Evolutionary conservation across 2,888 invertebrate genomes (phyloP).

Genomic region (Eupithecia tripunctaria): DNA sequence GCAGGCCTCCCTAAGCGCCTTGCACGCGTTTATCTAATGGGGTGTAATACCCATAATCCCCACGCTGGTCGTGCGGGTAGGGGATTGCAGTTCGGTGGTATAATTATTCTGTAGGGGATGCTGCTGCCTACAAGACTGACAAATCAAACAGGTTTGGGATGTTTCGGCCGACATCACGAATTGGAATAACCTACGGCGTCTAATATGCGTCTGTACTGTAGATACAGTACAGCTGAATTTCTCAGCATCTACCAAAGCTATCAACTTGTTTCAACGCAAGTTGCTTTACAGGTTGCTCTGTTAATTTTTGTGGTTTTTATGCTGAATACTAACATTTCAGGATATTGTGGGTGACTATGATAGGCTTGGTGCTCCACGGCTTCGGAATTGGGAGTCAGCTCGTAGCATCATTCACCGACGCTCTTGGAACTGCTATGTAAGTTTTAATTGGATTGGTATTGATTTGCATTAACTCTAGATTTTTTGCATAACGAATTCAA

Average conservation of each 20-base stretch:
- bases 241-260: neutral
- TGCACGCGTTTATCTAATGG: too few species aligned
- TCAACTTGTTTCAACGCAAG: neutral
- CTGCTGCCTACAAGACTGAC: too few species aligned
- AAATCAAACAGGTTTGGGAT: neutral
- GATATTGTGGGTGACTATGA: constrained; percentile 86
- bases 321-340: constrained; percentile 68
- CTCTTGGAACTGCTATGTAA: constrained; percentile 92
- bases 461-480: too few species aligned
- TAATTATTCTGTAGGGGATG: too few species aligned
- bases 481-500: too few species aligned
- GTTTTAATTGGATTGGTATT: constrained; percentile 50
- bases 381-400: constrained; percentile 93
- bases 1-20: too few species aligned
- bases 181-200: neutral
- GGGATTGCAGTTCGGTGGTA: too few species aligned
- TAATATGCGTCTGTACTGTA: neutral
- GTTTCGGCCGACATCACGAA: neutral
- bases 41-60: too few species aligned
- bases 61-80: too few species aligned
- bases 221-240: neutral
- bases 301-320: neutral
- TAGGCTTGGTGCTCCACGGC: constrained; percentile 91
- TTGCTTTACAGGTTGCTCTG: neutral
- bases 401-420: constrained; percentile 94